Conservation (phyloP, 2,888 invertebrate species). For the Phyllotreta cruciferae region DNA sequence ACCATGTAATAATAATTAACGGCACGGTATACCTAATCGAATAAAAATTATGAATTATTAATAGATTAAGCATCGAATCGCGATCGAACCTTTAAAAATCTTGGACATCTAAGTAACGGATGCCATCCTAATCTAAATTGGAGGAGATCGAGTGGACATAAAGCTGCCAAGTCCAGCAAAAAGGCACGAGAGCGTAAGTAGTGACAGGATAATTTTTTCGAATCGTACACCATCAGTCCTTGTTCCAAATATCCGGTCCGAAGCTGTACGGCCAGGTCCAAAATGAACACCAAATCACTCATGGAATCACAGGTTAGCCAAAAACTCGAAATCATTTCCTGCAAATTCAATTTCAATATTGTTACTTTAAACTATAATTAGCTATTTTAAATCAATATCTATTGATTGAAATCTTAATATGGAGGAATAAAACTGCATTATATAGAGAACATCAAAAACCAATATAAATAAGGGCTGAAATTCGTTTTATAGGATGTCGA, state of each 20-base stretch:
- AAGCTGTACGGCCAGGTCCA: constrained; percentile 90
- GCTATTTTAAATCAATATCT: no score
- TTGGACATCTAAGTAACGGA: constrained; percentile 87
- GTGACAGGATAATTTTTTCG: constrained; percentile 86
- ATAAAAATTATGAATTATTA: constrained; percentile 1
- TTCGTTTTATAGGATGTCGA: no score
- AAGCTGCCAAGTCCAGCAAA: constrained; percentile 80
- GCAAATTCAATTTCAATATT: no score
- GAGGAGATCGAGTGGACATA: constrained; percentile 86
- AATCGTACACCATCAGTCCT: constrained; percentile 91
- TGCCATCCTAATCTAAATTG: constrained; percentile 81
- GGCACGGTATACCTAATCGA: constrained; percentile 82
- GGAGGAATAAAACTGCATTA: no score
- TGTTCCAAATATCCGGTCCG: constrained; percentile 95
- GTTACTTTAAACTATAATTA: no score
- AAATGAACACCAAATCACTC: constrained; percentile 85
- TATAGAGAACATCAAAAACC: no score
- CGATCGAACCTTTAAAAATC: constrained; percentile 78
- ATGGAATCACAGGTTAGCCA: constrained; percentile 86
- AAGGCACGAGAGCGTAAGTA: constrained; percentile 87
- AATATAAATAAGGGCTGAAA: no score
- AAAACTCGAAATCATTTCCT: constrained; percentile 70
- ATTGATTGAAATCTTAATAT: neutral
- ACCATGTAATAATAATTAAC: constrained; percentile 95
- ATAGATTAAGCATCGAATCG: neutral